Percentiles rank a stretch among this genome's conserved stretches.
These are phyloP conservation scores for Platycheirus albimanus DNA, from an alignment of 2,888 invertebrate species.

Conservation along the genomic window DNA sequence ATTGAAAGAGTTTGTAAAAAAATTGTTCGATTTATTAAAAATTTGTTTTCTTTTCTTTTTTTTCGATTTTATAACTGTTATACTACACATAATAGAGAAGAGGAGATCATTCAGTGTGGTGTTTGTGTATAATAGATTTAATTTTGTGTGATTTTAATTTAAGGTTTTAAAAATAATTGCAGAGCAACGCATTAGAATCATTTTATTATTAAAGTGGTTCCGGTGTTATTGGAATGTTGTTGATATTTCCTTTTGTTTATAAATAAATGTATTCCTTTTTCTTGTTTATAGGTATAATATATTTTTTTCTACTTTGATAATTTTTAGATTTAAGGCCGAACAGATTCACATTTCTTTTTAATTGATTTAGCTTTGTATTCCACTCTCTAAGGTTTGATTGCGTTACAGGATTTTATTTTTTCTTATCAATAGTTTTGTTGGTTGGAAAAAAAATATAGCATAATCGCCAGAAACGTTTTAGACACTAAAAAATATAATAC, in stretches of 20 bases:
- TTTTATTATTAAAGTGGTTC: conserved; percentile 1
- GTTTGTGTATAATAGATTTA: conserved; percentile 19
- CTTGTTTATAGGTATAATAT: conserved; percentile 17
- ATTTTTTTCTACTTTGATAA: conserved; percentile 38
- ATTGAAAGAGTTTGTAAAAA: conserved; percentile 19
- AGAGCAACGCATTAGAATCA: conserved; percentile 21
- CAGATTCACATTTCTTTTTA: conserved; percentile 59
- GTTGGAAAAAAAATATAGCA: conserved; percentile 5
- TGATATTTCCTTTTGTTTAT: conserved; percentile 5
- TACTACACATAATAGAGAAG: conserved; percentile 35
- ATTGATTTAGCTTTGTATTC: conserved; percentile 16
- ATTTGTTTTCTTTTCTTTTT: conserved; percentile 12
- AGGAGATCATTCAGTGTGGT: conserved; percentile 55
- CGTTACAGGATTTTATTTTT: background rate
- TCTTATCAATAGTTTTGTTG: conserved; percentile 28
- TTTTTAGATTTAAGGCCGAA: conserved; percentile 63
- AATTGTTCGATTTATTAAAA: background rate
- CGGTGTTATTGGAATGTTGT: conserved; percentile 49
- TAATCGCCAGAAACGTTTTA: conserved; percentile 28
- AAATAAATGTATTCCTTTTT: conserved; percentile 36
- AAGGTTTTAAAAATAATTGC: conserved; percentile 9
- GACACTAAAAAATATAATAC: conserved; percentile 53
- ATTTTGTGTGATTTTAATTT: conserved; percentile 17
- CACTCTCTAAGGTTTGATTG: conserved; percentile 38
- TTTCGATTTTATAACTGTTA: too few relatives aligned